Conservation (phyloP, 1,140 invertebrate genomes). For the Drosophila santomea region DNA sequence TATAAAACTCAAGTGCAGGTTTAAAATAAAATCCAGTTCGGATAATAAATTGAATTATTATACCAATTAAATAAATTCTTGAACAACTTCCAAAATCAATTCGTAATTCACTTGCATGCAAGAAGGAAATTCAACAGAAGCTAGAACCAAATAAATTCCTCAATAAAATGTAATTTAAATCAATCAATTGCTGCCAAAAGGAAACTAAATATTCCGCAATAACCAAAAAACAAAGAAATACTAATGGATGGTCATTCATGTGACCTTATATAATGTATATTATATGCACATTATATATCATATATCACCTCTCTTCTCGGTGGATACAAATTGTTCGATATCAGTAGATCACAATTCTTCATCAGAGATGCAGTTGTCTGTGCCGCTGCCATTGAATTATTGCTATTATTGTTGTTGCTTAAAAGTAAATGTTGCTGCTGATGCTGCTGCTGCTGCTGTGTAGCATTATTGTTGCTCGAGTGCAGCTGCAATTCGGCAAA, state of each 20-base stretch:
- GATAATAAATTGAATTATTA: neutral
- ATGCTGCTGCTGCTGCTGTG: slow-evolving; percentile 44
- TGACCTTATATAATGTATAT: too few species aligned
- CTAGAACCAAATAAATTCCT: neutral
- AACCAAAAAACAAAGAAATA: neutral
- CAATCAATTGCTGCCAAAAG: neutral
- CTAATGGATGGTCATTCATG: neutral
- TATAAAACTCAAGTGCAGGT: neutral
- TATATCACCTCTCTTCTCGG: slow-evolving; percentile 80
- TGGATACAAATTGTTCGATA: slow-evolving; percentile 84
- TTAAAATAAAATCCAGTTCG: neutral
- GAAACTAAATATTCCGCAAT: neutral
- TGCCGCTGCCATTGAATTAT: slow-evolving; percentile 72
- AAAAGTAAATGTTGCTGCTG: slow-evolving; percentile 73
- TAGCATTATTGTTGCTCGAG: slow-evolving; percentile 45
- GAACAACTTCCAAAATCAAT: neutral
- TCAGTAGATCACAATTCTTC: slow-evolving; percentile 84
- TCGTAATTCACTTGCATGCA: neutral
- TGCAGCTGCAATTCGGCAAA: slow-evolving; percentile 69
- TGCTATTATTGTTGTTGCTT: slow-evolving; percentile 84
- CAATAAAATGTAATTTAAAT: neutral
- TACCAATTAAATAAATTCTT: neutral
- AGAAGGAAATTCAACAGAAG: neutral
- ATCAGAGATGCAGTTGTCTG: slow-evolving; percentile 52
- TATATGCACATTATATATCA: neutral